phyloP scores from a whole-genome alignment of 2,113 vertebrate species.

The Larimichthys polyactis region DNA sequence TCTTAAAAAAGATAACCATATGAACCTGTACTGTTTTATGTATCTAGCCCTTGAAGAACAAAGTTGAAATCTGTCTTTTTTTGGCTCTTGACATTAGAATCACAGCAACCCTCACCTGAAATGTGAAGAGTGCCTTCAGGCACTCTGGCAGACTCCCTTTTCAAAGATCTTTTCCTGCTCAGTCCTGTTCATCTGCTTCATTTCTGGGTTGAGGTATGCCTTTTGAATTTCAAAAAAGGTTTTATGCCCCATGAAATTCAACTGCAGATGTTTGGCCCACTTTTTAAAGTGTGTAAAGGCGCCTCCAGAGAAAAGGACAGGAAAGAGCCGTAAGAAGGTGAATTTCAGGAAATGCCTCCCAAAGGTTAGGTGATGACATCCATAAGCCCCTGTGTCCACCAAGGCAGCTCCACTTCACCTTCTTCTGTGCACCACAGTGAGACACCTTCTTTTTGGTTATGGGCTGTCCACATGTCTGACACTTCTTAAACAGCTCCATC shows the following conservation, averaged over 20 bases:
- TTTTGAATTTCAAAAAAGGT: constrained; percentile 39
- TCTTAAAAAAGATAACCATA: too few species aligned
- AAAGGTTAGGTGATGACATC: constrained; percentile 34
- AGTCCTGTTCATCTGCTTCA: not conserved
- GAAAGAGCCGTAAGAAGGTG: constrained; percentile 8
- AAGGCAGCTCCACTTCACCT: constrained; percentile 26
- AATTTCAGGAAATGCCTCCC: constrained; percentile 34
- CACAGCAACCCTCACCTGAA: constrained; percentile 17
- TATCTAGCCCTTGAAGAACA: not conserved
- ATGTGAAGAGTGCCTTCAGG: not conserved
- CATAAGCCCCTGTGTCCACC: constrained; percentile 25
- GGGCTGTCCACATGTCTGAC: constrained; percentile 31
- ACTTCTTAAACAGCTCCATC: constrained; percentile 39
- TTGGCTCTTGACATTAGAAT: not conserved
- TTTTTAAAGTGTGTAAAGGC: constrained; percentile 21
- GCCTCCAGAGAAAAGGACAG: constrained; percentile 24
- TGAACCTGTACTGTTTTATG: not conserved
- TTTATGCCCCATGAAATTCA: constrained; percentile 29
- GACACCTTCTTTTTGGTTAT: constrained; percentile 14
- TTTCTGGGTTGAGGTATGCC: constrained; percentile 22
- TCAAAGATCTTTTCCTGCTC: not conserved
- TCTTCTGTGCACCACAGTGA: constrained; percentile 34
- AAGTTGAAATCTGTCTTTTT: not conserved
- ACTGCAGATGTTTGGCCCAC: constrained; percentile 28
- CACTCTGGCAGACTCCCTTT: not conserved